phyloP scores from a whole-genome alignment of 1,140 invertebrate species.

The Brachionus asplanchnoidis region DNA sequence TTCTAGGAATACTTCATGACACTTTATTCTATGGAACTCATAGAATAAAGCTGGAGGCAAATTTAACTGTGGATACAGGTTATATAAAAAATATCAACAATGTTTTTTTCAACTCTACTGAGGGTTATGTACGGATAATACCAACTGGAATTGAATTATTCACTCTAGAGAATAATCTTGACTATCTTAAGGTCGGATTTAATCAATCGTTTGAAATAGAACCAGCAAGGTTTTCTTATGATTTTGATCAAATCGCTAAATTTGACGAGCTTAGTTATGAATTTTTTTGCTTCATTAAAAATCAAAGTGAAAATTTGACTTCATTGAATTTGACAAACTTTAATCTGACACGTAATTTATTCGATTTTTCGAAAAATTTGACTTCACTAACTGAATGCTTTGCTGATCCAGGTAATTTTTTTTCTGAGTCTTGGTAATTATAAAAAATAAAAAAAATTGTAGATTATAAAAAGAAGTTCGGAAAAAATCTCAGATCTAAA shows the following conservation, averaged over 20 bases:
- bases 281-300: constrained; percentile 1
- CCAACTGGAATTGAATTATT: neutral
- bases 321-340: neutral
- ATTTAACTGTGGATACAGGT: neutral
- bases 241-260: neutral
- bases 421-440: neutral
- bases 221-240: neutral
- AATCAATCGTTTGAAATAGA: neutral
- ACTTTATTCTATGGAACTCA: neutral
- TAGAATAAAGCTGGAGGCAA: neutral
- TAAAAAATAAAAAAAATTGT: neutral
- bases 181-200: neutral
- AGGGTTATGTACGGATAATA: neutral
- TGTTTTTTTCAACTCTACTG: neutral
- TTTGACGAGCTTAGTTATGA: neutral
- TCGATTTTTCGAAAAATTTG: neutral
- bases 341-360: neutral
- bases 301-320: neutral
- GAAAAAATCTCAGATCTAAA: too few species aligned
- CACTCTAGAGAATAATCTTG: neutral
- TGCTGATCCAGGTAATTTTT: neutral
- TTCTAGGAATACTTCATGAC: neutral
- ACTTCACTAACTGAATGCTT: neutral
- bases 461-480: neutral
- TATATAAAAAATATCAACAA: neutral